Conservation (phyloP, 37 sponge, comb jelly and placozoan species). For the Tethya wilhelma region DNA sequence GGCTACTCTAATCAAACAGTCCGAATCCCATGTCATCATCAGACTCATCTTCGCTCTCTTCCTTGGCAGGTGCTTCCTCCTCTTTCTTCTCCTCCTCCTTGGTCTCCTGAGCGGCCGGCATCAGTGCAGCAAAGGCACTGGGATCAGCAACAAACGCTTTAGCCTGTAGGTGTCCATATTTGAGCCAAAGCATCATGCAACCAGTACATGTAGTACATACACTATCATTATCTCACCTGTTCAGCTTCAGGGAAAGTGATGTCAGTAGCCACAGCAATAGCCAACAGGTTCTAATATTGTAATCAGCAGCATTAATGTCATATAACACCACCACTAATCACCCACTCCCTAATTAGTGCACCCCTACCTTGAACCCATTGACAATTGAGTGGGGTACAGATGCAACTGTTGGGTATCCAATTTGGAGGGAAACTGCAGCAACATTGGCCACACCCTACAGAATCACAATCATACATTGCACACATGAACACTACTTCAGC, state of each 20-base stretch:
- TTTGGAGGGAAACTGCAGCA: slow-evolving; percentile 84
- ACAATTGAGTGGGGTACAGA: slow-evolving; percentile 96
- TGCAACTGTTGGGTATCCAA: slow-evolving; percentile 91
- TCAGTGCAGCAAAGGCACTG: slow-evolving; percentile 67
- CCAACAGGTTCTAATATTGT: slow-evolving; percentile 83
- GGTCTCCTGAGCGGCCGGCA: slow-evolving; percentile 38
- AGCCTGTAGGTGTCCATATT: slow-evolving; percentile 41
- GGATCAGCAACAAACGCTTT: slow-evolving; percentile 93
- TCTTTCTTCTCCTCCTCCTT: slow-evolving; percentile 47
- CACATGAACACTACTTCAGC: neutral
- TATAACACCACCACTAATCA: neutral
- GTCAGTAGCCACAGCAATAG: slow-evolving; percentile 93
- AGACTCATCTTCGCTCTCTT: slow-evolving; percentile 33
- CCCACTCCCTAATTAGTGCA: neutral
- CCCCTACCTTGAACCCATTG: slow-evolving; percentile 92
- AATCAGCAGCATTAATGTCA: neutral
- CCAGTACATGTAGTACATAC: neutral
- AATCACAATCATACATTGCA: slow-evolving; percentile 1
- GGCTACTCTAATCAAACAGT: slow-evolving; percentile 16
- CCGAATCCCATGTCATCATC: slow-evolving; percentile 95
- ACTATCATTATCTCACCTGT: slow-evolving; percentile 46
- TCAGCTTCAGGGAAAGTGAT: slow-evolving; percentile 97
- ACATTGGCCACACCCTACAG: slow-evolving; percentile 84
- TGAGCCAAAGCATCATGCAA: neutral
- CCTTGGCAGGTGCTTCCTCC: slow-evolving; percentile 53